Evolutionary conservation across 2,888 invertebrate genomes (phyloP), one percentile per base, ranked within the genome.

Genomic region (Acanthosepion pharaonis): DNA sequence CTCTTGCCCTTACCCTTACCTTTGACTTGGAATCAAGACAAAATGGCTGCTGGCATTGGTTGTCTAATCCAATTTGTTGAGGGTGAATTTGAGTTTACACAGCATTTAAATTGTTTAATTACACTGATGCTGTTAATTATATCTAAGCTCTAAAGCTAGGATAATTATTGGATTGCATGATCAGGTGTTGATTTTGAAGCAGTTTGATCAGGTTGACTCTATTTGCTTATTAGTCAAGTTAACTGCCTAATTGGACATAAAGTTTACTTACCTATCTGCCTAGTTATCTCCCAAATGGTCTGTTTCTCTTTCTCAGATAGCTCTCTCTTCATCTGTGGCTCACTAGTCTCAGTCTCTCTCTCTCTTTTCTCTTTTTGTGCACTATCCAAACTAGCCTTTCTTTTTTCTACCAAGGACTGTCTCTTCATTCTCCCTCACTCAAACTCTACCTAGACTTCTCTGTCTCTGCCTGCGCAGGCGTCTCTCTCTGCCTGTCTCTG

Each of bases 41-140:
- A 78, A 78, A 78, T 78, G 28, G n/a, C n/a, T 78, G 78, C 78
- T 11, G n/a, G 78, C 78, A n/a, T 78, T 33, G 15, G 78, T 78
- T 78, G n/a, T 78, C 78, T 78, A 15, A 78, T 78, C n/a, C 11
- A 78, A 78, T 78, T 78, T 78, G 78, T 78, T 28, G n/a, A 8
- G n/a, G 28, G 28, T 78, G 28, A 78, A 78, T n/a, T 59, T 59
- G 59, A 59, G 23, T 59, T 59, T n/a, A 78, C 78, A 11, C 78
- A 78, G 33, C n/a, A 78, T n/a, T 78, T 78, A 78, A 78, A 78
- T 78, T 78, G 78, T 78, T 78, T 78, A 78, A 78, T 78, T 78
- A 78, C n/a, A 15, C 15, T 78, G 78, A 78, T 78, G n/a, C n/a
- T 78, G 78, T 78, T 78, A 78, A 78, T 78, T 78, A 78, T 78